Percentiles rank a stretch among this genome's conserved stretches.
Evolutionary conservation across 2,888 invertebrate species (phyloP).

Genomic region (Noctua fimbriata): DNA sequence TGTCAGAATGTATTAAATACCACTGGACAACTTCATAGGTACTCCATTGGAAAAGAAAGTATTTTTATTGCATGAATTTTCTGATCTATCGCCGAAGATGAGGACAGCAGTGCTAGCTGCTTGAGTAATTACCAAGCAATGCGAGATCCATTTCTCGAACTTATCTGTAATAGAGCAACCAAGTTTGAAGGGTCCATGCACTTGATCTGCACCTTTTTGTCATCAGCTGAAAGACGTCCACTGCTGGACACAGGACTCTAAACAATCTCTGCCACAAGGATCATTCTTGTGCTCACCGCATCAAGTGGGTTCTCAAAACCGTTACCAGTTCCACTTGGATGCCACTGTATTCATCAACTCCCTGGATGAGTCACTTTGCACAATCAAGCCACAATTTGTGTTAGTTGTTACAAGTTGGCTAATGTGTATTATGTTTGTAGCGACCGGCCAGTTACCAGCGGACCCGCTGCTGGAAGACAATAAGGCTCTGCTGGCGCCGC

Average conservation of each 20-base stretch:
- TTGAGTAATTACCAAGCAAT: background rate
- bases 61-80: background rate
- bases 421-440: slow-evolving; percentile 62
- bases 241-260: background rate
- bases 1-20: background rate
- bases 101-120: background rate
- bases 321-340: background rate
- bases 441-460: slow-evolving; percentile 74
- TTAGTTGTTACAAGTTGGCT: background rate
- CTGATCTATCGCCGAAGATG: background rate
- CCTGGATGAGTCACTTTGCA: background rate
- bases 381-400: background rate
- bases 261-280: background rate
- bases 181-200: too few relatives aligned
- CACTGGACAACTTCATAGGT: background rate
- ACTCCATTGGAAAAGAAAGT: background rate
- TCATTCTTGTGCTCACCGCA: background rate
- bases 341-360: background rate
- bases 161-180: background rate
- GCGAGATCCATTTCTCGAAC: background rate
- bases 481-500: slow-evolving; percentile 89
- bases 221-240: background rate
- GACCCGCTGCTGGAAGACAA: slow-evolving; percentile 92
- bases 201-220: background rate
- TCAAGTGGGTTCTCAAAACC: background rate